phyloP scores from a whole-genome alignment of 2,113 vertebrate genomes.

The Carassius carassius region DNA sequence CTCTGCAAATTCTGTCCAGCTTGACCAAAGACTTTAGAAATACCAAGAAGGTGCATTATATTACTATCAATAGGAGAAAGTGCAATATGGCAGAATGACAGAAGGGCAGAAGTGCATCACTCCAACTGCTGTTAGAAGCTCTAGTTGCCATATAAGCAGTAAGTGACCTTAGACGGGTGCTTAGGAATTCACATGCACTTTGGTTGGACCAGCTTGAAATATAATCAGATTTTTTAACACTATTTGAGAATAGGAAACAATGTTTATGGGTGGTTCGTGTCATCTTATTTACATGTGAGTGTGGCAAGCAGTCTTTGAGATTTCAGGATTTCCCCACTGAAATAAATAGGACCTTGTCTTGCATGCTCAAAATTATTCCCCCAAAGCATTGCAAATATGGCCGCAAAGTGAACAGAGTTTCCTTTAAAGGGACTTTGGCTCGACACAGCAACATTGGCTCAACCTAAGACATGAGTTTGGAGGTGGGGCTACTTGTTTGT shows the following conservation, averaged over 20 bases:
- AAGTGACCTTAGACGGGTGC: no score
- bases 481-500: not conserved
- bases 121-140: no score
- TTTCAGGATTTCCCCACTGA: not conserved
- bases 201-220: no score
- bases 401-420: not conserved
- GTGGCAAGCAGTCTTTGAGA: not conserved
- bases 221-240: not conserved
- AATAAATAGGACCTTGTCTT: not conserved
- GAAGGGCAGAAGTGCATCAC: no score
- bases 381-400: not conserved
- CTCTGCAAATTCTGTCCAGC: not conserved
- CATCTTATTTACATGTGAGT: not conserved
- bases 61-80: not conserved
- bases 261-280: no score
- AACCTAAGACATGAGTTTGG: not conserved
- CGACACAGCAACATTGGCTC: no score
- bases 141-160: no score
- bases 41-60: not conserved
- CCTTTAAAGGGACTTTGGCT: constrained; percentile 20
- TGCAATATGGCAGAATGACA: not conserved
- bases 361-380: not conserved
- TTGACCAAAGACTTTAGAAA: not conserved
- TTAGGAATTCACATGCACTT: no score
- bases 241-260: not conserved